phyloP scores from a whole-genome alignment of 2,113 vertebrate species.

The Corythaixoides concolor region DNA sequence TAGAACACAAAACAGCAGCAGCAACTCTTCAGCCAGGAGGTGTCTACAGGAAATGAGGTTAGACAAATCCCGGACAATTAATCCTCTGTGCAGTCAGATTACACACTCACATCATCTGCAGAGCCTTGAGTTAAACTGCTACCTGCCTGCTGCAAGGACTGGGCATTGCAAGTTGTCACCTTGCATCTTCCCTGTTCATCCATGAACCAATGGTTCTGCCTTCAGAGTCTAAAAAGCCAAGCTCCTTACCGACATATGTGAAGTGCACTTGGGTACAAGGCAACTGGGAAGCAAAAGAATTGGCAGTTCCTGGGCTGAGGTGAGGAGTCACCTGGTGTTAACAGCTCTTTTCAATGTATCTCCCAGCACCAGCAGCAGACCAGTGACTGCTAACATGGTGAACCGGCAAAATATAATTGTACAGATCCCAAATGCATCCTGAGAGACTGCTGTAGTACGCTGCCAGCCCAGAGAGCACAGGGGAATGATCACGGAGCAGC shows the following conservation, averaged over 20 bases:
- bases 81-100: neutral
- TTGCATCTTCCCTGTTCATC: neutral
- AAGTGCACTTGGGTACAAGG: neutral
- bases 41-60: constrained; percentile 24
- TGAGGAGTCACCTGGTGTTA: neutral
- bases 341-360: neutral
- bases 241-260: neutral
- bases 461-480: neutral
- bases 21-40: neutral
- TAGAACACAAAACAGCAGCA: constrained; percentile 2
- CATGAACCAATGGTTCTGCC: accelerated
- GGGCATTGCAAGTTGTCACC: neutral
- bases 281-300: neutral
- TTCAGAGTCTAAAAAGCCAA: neutral
- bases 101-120: neutral
- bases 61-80: constrained; percentile 37
- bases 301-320: neutral
- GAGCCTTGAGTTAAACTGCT: neutral
- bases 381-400: neutral
- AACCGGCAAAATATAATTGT: neutral
- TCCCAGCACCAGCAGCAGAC: neutral
- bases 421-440: neutral
- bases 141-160: neutral
- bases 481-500: neutral
- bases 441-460: neutral